phyloP scores from a whole-genome alignment of 2,797 vertebrate genomes.

The Tachyglossus aculeatus region DNA sequence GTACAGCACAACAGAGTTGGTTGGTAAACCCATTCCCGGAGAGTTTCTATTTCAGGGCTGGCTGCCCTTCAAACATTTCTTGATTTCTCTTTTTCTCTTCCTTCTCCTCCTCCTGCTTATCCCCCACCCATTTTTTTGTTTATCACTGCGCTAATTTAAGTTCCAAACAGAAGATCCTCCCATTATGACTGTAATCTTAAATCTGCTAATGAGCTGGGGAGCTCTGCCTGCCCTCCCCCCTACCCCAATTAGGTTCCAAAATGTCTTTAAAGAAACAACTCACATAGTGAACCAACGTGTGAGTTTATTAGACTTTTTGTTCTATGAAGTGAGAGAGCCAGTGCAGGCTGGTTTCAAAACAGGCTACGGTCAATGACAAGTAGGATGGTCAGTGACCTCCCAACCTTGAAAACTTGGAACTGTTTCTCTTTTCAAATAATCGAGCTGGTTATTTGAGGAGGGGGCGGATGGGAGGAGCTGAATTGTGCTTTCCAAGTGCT shows the following conservation, averaged over 20 bases:
- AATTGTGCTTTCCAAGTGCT: too few species aligned
- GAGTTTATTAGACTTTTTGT: constrained; percentile 61
- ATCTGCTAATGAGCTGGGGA: constrained; percentile 68
- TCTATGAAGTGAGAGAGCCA: constrained; percentile 37
- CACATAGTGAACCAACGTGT: constrained; percentile 42
- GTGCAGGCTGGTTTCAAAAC: not conserved
- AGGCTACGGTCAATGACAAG: not conserved
- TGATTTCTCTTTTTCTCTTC: not conserved
- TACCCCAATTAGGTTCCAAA: constrained; percentile 64
- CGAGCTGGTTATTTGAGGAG: not conserved
- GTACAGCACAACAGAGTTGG: too few species aligned
- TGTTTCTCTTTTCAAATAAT: not conserved
- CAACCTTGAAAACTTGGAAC: not conserved
- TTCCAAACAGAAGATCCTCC: constrained; percentile 40
- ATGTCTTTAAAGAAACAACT: constrained; percentile 55
- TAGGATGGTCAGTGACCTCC: not conserved
- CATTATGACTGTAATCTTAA: constrained; percentile 47
- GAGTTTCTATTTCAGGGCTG: too few species aligned
- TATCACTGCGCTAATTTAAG: constrained; percentile 46
- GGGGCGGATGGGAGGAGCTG: not conserved
- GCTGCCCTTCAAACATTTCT: not conserved
- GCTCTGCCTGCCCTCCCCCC: too few species aligned
- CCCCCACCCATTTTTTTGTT: constrained; percentile 24
- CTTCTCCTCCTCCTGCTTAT: constrained; percentile 11
- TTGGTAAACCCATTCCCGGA: too few species aligned